These are phyloP conservation scores for Aplysina aerophoba DNA, from an alignment of 37 sponge, comb jelly and placozoan species.

Conservation along the genomic window DNA sequence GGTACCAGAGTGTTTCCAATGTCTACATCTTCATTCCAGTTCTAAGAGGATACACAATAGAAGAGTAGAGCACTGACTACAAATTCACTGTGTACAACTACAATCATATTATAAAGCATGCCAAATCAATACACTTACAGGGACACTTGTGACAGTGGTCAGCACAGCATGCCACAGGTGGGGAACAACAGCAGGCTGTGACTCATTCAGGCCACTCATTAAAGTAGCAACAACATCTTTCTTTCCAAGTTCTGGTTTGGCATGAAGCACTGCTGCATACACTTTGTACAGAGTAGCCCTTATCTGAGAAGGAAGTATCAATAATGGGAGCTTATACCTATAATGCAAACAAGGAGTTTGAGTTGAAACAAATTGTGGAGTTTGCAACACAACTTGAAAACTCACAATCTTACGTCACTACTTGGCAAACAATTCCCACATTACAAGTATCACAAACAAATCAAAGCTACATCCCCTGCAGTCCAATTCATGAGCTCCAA, in stretches of 20 bases:
- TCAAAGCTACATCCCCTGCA: no score
- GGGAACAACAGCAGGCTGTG: conserved; percentile 2
- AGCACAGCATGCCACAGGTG: conserved; percentile 1
- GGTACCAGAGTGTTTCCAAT: neutral
- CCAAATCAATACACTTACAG: no score
- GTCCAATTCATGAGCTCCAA: no score
- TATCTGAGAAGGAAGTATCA: neutral
- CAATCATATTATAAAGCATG: no score
- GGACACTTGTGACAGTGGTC: neutral
- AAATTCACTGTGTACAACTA: no score
- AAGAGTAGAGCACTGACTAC: neutral
- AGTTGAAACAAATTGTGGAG: no score
- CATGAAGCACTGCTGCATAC: neutral
- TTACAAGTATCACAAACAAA: no score
- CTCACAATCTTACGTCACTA: no score
- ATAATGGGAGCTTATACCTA: neutral
- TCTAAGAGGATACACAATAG: neutral
- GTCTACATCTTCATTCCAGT: neutral
- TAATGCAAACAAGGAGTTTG: no score
- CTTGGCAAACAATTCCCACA: no score
- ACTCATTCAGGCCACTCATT: neutral
- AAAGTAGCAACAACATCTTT: neutral
- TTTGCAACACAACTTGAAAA: no score
- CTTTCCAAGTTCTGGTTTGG: neutral
- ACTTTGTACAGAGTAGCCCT: neutral